Conservation (phyloP, 2,113 vertebrate species). For the Tragelaphus imberbis region DNA sequence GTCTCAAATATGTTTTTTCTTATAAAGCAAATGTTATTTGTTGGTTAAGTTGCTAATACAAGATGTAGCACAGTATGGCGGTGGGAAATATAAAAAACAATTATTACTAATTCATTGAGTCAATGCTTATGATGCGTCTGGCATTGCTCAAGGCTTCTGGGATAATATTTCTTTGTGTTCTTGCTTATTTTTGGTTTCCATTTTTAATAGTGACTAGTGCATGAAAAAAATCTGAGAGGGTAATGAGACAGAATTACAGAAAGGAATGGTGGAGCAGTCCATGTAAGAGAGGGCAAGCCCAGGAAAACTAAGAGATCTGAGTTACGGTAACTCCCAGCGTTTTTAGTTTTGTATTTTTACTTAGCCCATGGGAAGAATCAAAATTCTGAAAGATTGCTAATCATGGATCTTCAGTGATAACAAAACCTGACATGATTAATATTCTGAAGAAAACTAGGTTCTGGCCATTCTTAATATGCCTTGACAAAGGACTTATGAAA, state of each 20-base stretch:
- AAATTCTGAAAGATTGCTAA: background rate
- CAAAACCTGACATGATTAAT: background rate
- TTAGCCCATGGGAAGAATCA: background rate
- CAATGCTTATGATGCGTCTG: background rate
- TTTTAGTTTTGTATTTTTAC: background rate
- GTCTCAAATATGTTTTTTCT: background rate
- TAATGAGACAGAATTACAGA: background rate
- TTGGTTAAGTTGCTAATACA: background rate
- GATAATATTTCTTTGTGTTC: background rate
- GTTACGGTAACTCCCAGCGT: rapidly evolving
- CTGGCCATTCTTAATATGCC: background rate
- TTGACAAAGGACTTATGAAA: background rate
- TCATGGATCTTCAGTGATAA: background rate
- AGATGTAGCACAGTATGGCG: rapidly evolving
- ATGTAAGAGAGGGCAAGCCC: rapidly evolving
- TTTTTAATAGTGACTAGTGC: background rate
- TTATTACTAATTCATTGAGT: background rate
- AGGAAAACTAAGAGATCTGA: rapidly evolving
- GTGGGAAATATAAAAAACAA: background rate
- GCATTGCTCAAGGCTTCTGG: background rate
- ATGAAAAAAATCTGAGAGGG: background rate
- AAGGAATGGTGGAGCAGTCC: rapidly evolving
- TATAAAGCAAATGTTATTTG: background rate
- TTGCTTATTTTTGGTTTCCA: background rate
- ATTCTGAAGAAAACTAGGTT: background rate